Base-by-base conservation (phyloP, 2,888 invertebrate genomes). In the Synergus umbraculus region DNA sequence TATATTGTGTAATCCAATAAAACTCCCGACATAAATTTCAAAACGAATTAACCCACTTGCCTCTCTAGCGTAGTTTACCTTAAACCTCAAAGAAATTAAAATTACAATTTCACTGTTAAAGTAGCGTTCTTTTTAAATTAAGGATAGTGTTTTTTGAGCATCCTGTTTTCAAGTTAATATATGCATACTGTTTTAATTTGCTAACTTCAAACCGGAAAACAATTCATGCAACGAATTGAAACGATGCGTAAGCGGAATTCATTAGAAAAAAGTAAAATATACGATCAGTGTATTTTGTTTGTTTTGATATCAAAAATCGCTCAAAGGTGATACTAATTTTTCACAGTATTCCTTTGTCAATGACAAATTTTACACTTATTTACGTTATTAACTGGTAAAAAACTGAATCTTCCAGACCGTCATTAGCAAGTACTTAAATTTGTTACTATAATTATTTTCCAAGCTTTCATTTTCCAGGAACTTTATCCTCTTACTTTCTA, bases 351-450 rank as follows among this genome's bases (percentile, higher is more conserved):
- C 37, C 37, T 37, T 37, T 37, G 2, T 29, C 3, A 29, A 29
- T 22, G 1, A 22, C 2, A 29, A 29, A 29, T 54, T 8, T n/a
- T 54, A 8, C 54, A 9, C 29, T 29, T 29, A 58, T 3, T 29
- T 29, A 1, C 9, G 9, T 58, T 12, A 7, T 49, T 49, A 49
- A 49, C 15, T 10, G n/a, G 2, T 43, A 64, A 29, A 7, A 65
- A 67, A 49, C 37, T 15, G 22, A 49, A 69, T 69, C 37, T 69
- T 29, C 49, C 15, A 49, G 29, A 46, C 49, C 29, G n/a, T 73
- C n/a, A 41, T 73, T 73, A 54, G 73, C 54, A 54, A 12, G n/a
- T 58, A 73, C 73, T 54, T 41, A 73, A 73, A 37, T 37, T 54
- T 37, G 37, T 73, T 49, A 73, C 37, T 54, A 54, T 18, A 41